Evolutionary conservation across 2,113 vertebrate genomes (phyloP).

Genomic region (Bungarus multicinctus): DNA sequence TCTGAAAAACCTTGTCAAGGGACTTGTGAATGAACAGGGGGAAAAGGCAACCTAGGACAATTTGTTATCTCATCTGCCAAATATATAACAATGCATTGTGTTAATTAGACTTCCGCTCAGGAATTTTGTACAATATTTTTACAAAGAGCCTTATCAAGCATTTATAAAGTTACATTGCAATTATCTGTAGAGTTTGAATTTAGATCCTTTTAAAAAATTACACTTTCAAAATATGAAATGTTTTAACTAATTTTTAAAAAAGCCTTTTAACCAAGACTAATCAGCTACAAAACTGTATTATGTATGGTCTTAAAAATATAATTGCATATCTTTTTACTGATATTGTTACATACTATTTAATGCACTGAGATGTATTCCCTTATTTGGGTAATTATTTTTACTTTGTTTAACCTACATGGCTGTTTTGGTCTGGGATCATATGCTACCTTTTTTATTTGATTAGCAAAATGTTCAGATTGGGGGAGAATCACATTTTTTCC

Average conservation of each 20-base stretch:
- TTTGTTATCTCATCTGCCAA: neutral
- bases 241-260: neutral
- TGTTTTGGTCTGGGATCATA: neutral
- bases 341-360: conserved; percentile 14
- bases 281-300: neutral
- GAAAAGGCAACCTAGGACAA: too few species aligned
- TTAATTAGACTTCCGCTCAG: neutral
- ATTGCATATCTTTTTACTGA: neutral
- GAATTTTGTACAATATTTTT: neutral
- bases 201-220: neutral
- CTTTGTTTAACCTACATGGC: conserved; percentile 12
- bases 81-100: neutral
- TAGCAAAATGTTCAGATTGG: neutral
- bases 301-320: neutral
- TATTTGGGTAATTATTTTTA: conserved; percentile 19
- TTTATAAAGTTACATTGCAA: neutral
- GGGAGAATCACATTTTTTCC: too few species aligned
- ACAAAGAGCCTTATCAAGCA: neutral
- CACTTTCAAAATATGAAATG: neutral
- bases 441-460: neutral
- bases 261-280: neutral
- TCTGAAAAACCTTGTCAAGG: too few species aligned
- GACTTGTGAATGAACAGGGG: too few species aligned
- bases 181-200: conserved; percentile 5
- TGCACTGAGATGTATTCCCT: neutral